Base-by-base conservation (phyloP, 2,113 vertebrate genomes). In the Xiphorhynchus elegans region DNA sequence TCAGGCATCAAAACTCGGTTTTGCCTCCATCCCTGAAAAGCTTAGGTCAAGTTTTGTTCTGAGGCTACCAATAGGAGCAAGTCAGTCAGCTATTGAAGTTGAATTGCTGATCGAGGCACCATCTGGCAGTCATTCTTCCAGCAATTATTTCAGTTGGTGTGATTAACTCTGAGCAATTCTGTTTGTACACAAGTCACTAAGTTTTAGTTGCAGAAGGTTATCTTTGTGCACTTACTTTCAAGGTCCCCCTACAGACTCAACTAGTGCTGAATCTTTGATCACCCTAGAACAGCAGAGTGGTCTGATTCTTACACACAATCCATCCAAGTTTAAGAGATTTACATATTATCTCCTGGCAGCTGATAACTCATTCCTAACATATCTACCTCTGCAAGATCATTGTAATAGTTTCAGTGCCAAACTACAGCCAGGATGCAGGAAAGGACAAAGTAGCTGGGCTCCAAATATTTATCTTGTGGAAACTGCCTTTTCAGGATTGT, bases 81-180 rank as follows among this genome's bases (percentile, higher is more conserved):
- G 40, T 42, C 37, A 93, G 53, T 21, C 28, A 82, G 56, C 49
- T 81, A 35, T 37, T 66, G 60, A 67, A 69, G 84, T n/a, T 89
- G 87, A 94, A 81, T 15, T 91, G 55, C 80, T 26, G 47, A 72
- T 92, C 80, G 80, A 75, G 50, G 29, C 18, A 62, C 18, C 64
- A 9, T 35, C 56, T 77, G 72, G 29, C 44, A 63, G 42, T 46
- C 64, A 49, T 60, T 85, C 73, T 95, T 77, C 68, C 77, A 50
- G 33, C 60, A 68, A 46, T 74, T 76, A 62, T 68, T 44, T 79
- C 62, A 90, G 29, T n/a, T 59, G 69, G 24, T 2, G 0, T 79
- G 73, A 75, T 50, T 69, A 90, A 83, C 28, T 72, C 73, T 64
- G 79, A 74, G 66, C 40, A 50, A 62, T 83, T 82, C 58, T 59